Percentiles rank a stretch among this genome's conserved stretches.
Conservation (phyloP, 2,113 vertebrate species). For the Notechis scutatus region DNA sequence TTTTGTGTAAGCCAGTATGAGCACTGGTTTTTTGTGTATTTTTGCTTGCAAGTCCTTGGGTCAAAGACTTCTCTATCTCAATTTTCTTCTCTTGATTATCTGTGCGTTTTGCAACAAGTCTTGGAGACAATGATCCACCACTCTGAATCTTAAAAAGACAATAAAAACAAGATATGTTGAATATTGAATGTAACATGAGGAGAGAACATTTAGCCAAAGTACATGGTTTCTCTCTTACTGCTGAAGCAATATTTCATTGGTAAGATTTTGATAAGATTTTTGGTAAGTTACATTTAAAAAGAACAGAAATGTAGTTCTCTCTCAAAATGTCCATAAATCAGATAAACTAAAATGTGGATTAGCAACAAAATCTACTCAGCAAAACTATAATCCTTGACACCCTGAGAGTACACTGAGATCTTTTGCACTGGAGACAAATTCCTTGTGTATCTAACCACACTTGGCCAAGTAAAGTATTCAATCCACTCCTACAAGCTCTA, state of each 20-base stretch:
- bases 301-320: neutral
- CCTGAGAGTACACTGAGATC: neutral
- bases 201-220: neutral
- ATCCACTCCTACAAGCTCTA: neutral
- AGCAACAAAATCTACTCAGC: neutral
- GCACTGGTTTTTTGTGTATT: conserved; percentile 23
- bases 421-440: neutral
- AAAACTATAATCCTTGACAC: neutral
- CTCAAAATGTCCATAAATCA: neutral
- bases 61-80: conserved; percentile 50
- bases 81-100: conserved; percentile 56
- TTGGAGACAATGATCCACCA: conserved; percentile 53
- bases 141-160: conserved; percentile 57
- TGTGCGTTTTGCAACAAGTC: conserved; percentile 51
- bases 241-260: neutral
- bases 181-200: neutral
- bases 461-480: neutral
- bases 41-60: conserved; percentile 45
- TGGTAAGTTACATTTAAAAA: neutral
- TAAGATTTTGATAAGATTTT: neutral
- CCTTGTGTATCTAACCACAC: neutral
- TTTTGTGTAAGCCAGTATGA: conserved; percentile 23
- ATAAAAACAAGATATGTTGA: neutral
- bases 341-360: neutral
- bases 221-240: neutral